phyloP scores from a whole-genome alignment of 2,113 vertebrate genomes.

The Carettochelys insculpta region DNA sequence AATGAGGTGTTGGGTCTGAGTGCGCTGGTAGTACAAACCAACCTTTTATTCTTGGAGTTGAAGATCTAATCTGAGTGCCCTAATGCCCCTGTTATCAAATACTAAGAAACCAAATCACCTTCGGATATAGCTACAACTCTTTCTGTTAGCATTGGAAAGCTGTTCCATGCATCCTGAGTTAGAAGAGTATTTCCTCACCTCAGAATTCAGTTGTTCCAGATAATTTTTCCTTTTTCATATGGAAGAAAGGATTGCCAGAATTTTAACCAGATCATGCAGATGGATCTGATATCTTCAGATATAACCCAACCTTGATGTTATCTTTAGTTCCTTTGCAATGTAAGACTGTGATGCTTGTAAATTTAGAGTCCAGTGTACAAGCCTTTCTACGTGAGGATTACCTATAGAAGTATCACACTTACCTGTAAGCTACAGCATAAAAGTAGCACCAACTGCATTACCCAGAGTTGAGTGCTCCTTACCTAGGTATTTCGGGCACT shows the following conservation, averaged over 20 bases:
- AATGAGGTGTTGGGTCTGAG: background rate
- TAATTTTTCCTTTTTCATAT: background rate
- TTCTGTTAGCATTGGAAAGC: background rate
- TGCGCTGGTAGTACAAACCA: background rate
- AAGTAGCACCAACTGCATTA: background rate
- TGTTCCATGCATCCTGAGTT: background rate
- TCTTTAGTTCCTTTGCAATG: background rate
- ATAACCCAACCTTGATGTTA: background rate
- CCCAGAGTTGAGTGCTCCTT: background rate
- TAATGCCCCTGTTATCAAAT: background rate
- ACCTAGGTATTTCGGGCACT: background rate
- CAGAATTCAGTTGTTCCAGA: background rate
- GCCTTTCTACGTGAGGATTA: background rate
- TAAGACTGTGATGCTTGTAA: background rate
- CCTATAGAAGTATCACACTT: background rate
- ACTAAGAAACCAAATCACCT: background rate
- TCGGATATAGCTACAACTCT: background rate
- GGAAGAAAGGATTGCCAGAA: slow-evolving; percentile 1
- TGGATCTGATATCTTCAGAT: background rate
- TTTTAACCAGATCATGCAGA: background rate
- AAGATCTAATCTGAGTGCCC: background rate
- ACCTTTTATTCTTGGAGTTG: background rate
- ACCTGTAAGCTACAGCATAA: background rate
- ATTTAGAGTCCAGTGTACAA: background rate
- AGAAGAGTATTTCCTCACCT: background rate